Base-by-base conservation (phyloP, 1,140 invertebrate species). In the Ips typographus region DNA sequence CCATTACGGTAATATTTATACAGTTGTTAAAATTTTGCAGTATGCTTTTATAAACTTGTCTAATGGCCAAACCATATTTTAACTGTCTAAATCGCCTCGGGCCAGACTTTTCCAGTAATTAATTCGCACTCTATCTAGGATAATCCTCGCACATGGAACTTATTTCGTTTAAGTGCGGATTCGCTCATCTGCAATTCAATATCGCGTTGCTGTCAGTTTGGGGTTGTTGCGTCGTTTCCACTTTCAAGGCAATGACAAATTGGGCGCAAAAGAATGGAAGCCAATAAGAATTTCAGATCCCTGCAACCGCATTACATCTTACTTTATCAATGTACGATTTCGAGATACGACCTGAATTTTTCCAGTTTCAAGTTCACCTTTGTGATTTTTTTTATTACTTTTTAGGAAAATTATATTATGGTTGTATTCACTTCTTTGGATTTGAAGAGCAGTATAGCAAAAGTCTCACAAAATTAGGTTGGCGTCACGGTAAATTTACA, bases 111-210 rank as follows among this genome's bases (percentile, higher is more conserved):
- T 22, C 22, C 22, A 22, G 51, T 36, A 36, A 53, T 53, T 53
- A 53, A 53, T 22, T 22, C 22, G 22, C 22, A 22, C 22, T 22
- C 22, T 22, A 22, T 22, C 22, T 22, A 22, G 22, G 44, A 49
- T 49, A 58, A 40, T 22, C 56, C 6, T 40, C 40, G 37, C 40
- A 58, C 40, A 37, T 38, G 8, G 8, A 49, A 58, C 56, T 58
- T 58, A 58, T 41, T 61, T 47, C 42, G 47, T 2, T 47, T 47
- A 47, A 61, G 59, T 61, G 59, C 22, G 22, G 22, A 61, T 61
- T 61, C 59, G 22, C 59, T 61, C 59, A 61, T 61, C 43, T 61
- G 59, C 59, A 61, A 61, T 61, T 61, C 59, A 61, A 61, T 47
- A 61, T 61, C 43, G 36, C 59, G 59, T 49, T 61, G n/a, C 59